A percentile compares a stretch with the other conserved stretches of the same genome.
These are phyloP conservation scores for Epizoanthus ramosus DNA, from an alignment of 92 coral and sea anemone species.

Conservation along the genomic window DNA sequence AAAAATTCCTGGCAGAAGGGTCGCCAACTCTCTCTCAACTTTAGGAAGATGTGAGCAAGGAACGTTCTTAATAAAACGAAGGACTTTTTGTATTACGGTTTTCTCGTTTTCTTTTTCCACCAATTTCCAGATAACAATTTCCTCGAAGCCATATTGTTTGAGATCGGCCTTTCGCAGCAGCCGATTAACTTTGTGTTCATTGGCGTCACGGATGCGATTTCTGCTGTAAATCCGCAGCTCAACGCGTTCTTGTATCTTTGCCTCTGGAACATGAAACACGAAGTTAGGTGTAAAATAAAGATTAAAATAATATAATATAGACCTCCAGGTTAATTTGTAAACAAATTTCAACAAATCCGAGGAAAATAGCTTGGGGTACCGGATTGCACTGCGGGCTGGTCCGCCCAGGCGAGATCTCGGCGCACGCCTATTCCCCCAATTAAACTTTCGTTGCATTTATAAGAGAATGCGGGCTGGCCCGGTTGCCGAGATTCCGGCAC, in stretches of 20 bases:
- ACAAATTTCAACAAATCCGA: too few relatives aligned
- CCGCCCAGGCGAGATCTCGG: too few relatives aligned
- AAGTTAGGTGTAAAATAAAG: too few relatives aligned
- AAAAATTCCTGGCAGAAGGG: slow-evolving; percentile 22
- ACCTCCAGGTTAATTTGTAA: too few relatives aligned
- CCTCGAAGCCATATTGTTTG: background rate
- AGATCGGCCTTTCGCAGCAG: slow-evolving; percentile 18
- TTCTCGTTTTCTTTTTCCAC: background rate
- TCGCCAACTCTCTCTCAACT: slow-evolving; percentile 21
- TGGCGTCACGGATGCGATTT: background rate
- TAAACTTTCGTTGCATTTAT: too few relatives aligned
- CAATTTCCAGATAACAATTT: background rate
- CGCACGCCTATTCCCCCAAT: too few relatives aligned
- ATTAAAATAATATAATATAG: too few relatives aligned
- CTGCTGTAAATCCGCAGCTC: slow-evolving; percentile 18
- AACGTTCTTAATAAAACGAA: slow-evolving; percentile 24
- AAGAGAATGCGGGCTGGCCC: too few relatives aligned
- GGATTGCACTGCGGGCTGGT: too few relatives aligned
- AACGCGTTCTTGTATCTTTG: slow-evolving; percentile 6
- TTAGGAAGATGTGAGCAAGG: slow-evolving; percentile 5
- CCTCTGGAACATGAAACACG: background rate
- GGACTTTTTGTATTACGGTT: background rate
- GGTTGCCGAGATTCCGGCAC: too few relatives aligned
- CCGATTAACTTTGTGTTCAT: background rate
- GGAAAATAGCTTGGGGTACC: too few relatives aligned